Evolutionary conservation across 2,797 vertebrate species (phyloP).

Genomic region (Oreochromis grahami): DNA sequence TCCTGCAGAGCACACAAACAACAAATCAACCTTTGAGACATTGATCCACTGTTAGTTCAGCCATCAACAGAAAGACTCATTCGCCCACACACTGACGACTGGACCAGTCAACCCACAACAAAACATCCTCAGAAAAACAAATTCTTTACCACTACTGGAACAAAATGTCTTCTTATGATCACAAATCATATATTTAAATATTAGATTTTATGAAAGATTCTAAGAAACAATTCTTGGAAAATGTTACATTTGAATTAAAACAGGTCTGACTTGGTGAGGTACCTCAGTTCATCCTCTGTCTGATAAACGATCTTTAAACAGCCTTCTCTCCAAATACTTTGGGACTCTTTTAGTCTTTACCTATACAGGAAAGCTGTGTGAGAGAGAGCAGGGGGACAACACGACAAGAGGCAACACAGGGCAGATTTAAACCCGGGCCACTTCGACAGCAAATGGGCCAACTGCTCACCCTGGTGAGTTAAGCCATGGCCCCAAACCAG

Average conservation of each 20-base stretch:
- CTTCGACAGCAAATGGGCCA: neutral
- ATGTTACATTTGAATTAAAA: neutral
- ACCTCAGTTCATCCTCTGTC: neutral
- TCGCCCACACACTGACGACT: neutral
- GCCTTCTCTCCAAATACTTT: neutral
- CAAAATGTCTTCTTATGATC: neutral
- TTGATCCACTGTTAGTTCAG: conserved; percentile 50
- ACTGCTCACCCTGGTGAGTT: neutral
- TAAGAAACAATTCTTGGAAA: neutral
- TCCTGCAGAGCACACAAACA: conserved; percentile 50
- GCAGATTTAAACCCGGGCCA: neutral
- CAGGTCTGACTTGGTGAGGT: neutral
- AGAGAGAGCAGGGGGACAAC: neutral
- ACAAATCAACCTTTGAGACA: conserved; percentile 74
- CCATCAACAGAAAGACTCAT: neutral
- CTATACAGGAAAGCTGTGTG: neutral
- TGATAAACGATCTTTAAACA: neutral
- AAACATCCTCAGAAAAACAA: neutral
- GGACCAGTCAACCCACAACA: neutral
- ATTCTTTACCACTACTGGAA: neutral
- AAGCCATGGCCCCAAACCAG: neutral
- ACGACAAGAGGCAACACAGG: neutral
- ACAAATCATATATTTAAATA: neutral
- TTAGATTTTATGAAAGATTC: neutral
- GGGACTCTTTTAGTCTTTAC: neutral